These are phyloP conservation scores for Drosophila paranaensis DNA, from an alignment of 2,888 invertebrate species.

Conservation along the genomic window DNA sequence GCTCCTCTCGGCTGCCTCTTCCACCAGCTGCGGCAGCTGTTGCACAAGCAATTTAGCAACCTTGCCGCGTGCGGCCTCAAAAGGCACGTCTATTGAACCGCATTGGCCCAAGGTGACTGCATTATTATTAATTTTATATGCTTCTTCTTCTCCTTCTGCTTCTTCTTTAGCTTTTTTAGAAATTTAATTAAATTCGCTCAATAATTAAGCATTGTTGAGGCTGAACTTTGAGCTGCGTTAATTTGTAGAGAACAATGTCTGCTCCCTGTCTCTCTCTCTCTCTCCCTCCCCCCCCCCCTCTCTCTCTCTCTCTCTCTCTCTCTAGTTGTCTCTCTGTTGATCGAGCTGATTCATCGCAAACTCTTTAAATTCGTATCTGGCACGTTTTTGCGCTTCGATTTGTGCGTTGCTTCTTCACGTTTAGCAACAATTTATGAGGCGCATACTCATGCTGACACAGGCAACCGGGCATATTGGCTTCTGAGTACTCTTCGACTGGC, in stretches of 20 bases:
- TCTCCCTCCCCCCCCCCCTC: not conserved
- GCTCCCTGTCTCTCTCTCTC: too few relatives aligned
- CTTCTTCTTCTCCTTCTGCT: too few relatives aligned
- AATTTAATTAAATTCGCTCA: conserved; percentile 26
- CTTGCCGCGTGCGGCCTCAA: conserved; percentile 53
- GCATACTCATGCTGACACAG: not conserved
- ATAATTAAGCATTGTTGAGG: conserved; percentile 32
- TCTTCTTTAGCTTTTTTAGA: too few relatives aligned
- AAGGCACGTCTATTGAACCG: conserved; percentile 56
- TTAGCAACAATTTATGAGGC: conserved; percentile 18
- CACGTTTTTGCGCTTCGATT: conserved; percentile 68
- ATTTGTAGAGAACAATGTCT: conserved; percentile 7
- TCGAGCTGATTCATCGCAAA: conserved; percentile 48
- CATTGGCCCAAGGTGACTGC: conserved; percentile 25
- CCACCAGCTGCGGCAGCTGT: conserved; percentile 36
- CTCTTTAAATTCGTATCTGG: conserved; percentile 50
- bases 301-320: not conserved
- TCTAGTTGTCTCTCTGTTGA: conserved; percentile 8
- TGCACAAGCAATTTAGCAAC: conserved; percentile 49
- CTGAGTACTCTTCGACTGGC: too few relatives aligned
- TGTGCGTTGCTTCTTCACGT: conserved; percentile 38
- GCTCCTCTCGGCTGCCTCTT: not conserved
- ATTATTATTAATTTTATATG: not conserved
- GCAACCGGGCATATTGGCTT: not conserved
- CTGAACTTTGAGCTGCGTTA: conserved; percentile 40